phyloP scores from a whole-genome alignment of 2,888 invertebrate species.

The Yponomeuta evonymella region DNA sequence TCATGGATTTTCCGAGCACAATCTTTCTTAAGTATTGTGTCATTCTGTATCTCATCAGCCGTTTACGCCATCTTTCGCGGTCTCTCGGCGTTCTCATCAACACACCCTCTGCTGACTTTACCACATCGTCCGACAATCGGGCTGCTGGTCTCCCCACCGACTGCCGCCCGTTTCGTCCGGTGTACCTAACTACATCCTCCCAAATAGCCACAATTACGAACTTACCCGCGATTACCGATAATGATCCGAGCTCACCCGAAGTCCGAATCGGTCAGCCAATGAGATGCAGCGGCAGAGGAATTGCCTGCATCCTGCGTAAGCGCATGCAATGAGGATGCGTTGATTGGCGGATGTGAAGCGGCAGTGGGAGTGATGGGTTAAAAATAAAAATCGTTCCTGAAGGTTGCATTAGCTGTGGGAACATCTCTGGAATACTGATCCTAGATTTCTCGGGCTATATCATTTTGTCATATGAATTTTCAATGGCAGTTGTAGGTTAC shows the following conservation, averaged over 20 bases:
- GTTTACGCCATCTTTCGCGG: no score
- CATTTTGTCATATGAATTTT: no score
- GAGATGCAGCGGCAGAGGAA: conserved; percentile 28
- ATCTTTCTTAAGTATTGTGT: no score
- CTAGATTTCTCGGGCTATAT: no score
- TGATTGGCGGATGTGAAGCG: conserved; percentile 54
- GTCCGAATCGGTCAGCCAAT: conserved; percentile 19
- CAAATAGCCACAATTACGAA: not conserved
- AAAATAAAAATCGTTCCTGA: not conserved
- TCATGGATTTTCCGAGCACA: no score
- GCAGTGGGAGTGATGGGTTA: conserved; percentile 1
- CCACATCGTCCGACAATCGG: no score
- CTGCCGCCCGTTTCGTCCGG: no score
- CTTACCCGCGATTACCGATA: not conserved
- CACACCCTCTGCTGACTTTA: no score
- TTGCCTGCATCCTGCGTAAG: conserved; percentile 55
- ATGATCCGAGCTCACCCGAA: not conserved
- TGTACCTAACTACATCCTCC: not conserved
- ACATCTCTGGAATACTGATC: not conserved
- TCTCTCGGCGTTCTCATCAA: no score
- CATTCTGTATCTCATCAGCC: no score
- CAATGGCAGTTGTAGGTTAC: no score
- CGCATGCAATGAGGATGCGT: conserved; percentile 61
- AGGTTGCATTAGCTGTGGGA: not conserved
- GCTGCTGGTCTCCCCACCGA: no score